A percentile compares a stretch with the other conserved stretches of the same genome.
Evolutionary conservation across 1,140 invertebrate genomes (phyloP).

Genomic region (Drosophila lacteicornis): DNA sequence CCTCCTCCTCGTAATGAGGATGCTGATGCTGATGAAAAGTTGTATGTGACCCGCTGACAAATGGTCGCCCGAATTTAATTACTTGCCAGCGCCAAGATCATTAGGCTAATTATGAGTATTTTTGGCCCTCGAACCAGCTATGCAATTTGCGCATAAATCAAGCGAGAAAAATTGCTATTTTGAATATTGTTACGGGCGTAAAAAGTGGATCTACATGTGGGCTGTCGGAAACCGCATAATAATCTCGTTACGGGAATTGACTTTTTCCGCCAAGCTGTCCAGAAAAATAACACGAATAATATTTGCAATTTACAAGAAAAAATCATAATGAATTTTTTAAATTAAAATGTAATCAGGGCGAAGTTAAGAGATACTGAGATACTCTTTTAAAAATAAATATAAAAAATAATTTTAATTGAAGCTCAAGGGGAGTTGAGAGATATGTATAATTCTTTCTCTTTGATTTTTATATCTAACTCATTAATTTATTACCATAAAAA

Average conservation of each 20-base stretch:
- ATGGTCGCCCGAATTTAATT: constrained; percentile 67
- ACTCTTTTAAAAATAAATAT: too few relatives aligned
- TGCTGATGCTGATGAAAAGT: constrained; percentile 40
- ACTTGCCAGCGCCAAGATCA: constrained; percentile 57
- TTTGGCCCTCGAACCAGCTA: constrained; percentile 4
- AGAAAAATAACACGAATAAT: not conserved
- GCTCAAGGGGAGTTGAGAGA: too few relatives aligned
- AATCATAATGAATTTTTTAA: not conserved
- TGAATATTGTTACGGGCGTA: not conserved
- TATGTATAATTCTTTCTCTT: too few relatives aligned
- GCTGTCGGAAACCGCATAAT: not conserved
- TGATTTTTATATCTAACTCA: too few relatives aligned
- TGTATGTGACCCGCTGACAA: constrained; percentile 68
- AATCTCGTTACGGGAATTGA: not conserved
- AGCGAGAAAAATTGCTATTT: not conserved
- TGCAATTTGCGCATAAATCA: not conserved
- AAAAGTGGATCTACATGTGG: not conserved
- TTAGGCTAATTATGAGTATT: constrained; percentile 54
- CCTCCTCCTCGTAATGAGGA: constrained; percentile 28
- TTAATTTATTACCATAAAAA: not conserved
- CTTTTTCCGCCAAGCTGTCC: not conserved
- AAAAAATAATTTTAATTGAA: too few relatives aligned
- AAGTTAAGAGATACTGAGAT: too few relatives aligned
- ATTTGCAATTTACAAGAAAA: not conserved
- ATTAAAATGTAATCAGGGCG: not conserved